A percentile compares a stretch with the other conserved stretches of the same genome.
Conservation (phyloP, 2,888 invertebrate species). For the Acanthosepion pharaonis region DNA sequence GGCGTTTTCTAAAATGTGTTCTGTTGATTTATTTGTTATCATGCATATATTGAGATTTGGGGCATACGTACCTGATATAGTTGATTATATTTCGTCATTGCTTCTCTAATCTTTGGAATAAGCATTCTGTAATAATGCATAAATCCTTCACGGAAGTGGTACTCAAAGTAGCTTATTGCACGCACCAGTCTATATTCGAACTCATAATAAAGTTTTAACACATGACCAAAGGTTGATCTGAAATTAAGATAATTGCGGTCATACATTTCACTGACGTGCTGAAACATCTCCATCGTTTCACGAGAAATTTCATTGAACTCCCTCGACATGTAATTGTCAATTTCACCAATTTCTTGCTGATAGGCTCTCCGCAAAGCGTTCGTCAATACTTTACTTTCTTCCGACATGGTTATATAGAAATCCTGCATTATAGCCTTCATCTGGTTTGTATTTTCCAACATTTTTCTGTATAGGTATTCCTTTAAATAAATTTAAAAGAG, state of each 20-base stretch:
- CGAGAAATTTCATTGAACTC: not conserved
- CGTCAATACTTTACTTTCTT: not conserved
- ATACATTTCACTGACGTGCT: not conserved
- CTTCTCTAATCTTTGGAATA: not conserved
- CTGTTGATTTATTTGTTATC: no score
- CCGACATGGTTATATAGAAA: not conserved
- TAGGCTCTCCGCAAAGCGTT: not conserved
- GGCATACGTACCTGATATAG: not conserved
- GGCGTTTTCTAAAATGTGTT: no score
- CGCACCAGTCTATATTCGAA: not conserved
- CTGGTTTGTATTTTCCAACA: not conserved
- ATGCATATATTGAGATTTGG: no score
- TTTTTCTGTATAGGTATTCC: not conserved
- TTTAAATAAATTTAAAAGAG: not conserved
- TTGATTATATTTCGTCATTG: not conserved
- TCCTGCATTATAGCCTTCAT: not conserved
- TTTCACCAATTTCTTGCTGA: not conserved
- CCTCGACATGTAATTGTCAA: not conserved
- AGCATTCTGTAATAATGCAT: not conserved
- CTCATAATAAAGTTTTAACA: not conserved
- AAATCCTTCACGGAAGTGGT: not conserved
- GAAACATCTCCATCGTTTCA: not conserved
- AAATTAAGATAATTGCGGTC: conserved; percentile 20
- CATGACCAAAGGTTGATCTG: not conserved
- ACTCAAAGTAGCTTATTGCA: not conserved